Evolutionary conservation across 2,113 vertebrate species (phyloP).

Genomic region (Ceyx margarethae): DNA sequence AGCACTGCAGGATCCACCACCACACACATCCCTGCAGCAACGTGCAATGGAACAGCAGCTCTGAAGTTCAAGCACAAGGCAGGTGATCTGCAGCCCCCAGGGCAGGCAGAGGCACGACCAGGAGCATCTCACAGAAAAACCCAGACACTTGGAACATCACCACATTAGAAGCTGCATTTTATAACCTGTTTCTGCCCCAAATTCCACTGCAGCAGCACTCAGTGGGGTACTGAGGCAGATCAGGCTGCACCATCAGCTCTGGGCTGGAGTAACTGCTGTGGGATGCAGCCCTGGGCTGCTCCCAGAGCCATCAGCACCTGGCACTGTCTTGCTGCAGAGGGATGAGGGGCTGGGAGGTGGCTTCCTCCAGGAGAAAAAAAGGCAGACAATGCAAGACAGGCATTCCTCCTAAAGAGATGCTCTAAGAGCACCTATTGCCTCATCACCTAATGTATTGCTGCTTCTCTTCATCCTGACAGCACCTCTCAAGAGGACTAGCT

Average conservation of each 20-base stretch:
- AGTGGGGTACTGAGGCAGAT: neutral
- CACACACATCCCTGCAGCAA: neutral
- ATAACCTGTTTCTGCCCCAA: neutral
- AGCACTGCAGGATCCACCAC: neutral
- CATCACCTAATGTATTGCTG: neutral
- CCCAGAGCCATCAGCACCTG: rapidly evolving
- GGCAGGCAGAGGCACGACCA: neutral
- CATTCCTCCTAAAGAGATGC: too few relatives aligned
- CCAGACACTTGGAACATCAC: neutral
- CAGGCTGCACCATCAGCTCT: too few relatives aligned
- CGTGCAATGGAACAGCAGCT: rapidly evolving
- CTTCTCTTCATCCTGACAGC: neutral
- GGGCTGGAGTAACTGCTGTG: neutral
- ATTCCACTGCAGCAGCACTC: neutral
- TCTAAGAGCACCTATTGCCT: neutral
- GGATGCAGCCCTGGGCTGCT: neutral
- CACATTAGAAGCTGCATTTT: neutral
- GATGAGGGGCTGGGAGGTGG: neutral
- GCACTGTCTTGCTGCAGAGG: neutral
- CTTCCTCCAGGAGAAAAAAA: neutral
- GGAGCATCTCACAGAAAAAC: too few relatives aligned
- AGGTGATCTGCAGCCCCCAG: neutral
- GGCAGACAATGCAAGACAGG: neutral
- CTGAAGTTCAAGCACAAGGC: neutral
- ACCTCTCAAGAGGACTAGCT: neutral